Percentiles rank a stretch among this genome's conserved stretches.
Evolutionary conservation across 2,113 vertebrate genomes (phyloP).

Genomic region (Varanus komodoensis): DNA sequence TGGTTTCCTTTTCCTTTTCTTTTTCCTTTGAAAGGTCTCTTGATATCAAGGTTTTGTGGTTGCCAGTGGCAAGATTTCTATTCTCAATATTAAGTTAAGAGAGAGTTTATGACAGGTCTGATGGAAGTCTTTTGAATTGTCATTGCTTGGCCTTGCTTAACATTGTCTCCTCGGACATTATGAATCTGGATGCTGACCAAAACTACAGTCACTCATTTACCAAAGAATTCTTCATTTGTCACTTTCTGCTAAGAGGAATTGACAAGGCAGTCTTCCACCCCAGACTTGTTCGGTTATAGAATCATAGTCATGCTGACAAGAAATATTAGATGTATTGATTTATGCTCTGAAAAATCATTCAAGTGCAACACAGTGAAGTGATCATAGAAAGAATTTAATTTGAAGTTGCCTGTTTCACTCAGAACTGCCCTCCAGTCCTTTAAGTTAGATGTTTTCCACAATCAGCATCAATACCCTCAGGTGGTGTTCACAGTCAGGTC

Average conservation of each 20-base stretch:
- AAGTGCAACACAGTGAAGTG: not conserved
- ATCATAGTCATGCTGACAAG: not conserved
- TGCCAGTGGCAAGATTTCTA: not conserved
- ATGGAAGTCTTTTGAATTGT: not conserved
- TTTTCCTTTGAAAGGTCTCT: not conserved
- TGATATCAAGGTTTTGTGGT: not conserved
- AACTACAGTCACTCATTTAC: not conserved
- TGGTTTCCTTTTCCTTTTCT: not conserved
- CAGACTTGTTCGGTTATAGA: not conserved
- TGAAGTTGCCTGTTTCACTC: not conserved
- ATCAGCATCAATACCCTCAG: not conserved
- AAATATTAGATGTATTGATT: constrained; percentile 8
- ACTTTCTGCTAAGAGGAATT: not conserved
- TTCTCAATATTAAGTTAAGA: not conserved
- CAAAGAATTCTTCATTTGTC: not conserved
- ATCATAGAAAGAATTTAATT: not conserved
- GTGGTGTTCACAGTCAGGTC: not conserved
- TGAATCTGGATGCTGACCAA: not conserved
- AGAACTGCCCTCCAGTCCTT: not conserved
- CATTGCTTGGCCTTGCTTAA: not conserved
- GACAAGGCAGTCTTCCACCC: not conserved
- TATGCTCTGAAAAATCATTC: not conserved
- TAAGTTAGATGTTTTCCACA: not conserved
- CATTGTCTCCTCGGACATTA: constrained; percentile 1
- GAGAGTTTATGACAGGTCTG: not conserved